Percentiles rank a stretch among this genome's conserved stretches.
These are phyloP conservation scores for Phataginus tetradactyla DNA, from an alignment of 2,797 vertebrate species.

Conservation along the genomic window DNA sequence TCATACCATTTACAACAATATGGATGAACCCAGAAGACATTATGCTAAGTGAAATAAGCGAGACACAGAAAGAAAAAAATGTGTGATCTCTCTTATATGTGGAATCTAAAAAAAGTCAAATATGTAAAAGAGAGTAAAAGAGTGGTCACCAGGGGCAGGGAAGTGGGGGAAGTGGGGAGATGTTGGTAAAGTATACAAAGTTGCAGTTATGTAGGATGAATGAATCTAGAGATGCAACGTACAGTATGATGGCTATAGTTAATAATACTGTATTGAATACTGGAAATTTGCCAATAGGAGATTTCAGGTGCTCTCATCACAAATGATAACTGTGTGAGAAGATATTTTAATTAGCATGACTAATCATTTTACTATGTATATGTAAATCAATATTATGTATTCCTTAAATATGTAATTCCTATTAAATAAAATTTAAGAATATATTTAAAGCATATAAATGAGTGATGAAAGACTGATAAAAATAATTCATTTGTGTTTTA, in stretches of 20 bases:
- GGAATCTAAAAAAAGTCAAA: not conserved
- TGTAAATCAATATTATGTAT: not conserved
- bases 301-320: not conserved
- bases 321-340: not conserved
- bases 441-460: not conserved
- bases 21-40: not conserved
- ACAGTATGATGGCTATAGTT: not conserved
- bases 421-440: not conserved
- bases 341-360: not conserved
- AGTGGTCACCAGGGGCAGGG: not conserved
- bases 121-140: not conserved
- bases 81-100: not conserved
- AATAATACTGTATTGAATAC: not conserved
- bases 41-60: not conserved
- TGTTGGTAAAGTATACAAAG: not conserved
- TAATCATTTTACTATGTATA: not conserved
- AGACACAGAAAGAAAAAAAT: not conserved
- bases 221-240: not conserved
- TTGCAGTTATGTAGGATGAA: not conserved
- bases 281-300: not conserved
- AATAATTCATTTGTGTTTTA: not conserved
- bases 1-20: not conserved
- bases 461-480: not conserved
- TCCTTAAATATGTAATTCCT: not conserved
- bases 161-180: not conserved